Percentiles rank a stretch among this genome's conserved stretches.
These are phyloP conservation scores for Thecophora atra DNA, from an alignment of 2,888 invertebrate genomes.

Conservation along the genomic window DNA sequence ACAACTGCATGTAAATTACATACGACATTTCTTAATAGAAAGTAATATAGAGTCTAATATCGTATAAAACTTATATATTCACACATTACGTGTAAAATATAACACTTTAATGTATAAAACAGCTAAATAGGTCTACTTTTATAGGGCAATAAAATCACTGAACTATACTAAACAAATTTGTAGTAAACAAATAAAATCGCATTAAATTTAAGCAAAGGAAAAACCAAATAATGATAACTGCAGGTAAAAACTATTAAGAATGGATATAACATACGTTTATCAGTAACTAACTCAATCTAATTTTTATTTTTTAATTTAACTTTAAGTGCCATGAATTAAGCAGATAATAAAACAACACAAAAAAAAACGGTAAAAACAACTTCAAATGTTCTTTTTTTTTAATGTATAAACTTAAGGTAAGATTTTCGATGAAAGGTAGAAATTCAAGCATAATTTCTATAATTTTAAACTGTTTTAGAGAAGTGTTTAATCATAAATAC, in stretches of 20 bases:
- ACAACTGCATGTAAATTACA: not conserved
- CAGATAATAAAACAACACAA: slow-evolving; percentile 27
- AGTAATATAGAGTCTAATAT: slow-evolving; percentile 9
- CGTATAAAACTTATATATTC: slow-evolving; percentile 2
- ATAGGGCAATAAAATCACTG: not conserved
- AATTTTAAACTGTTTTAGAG: too few species aligned
- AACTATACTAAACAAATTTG: not conserved
- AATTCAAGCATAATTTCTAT: too few species aligned
- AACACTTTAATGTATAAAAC: not conserved
- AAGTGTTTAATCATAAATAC: too few species aligned
- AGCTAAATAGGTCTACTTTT: not conserved
- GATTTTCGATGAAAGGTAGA: too few species aligned
- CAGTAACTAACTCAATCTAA: slow-evolving; percentile 2
- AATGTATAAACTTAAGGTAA: too few species aligned
- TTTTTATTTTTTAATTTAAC: slow-evolving; percentile 16
- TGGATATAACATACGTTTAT: not conserved
- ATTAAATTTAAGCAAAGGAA: too few species aligned
- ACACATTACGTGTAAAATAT: slow-evolving; percentile 7
- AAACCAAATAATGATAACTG: slow-evolving; percentile 10
- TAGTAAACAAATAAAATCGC: slow-evolving; percentile 6
- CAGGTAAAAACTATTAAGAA: slow-evolving; percentile 14
- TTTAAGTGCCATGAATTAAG: slow-evolving; percentile 20
- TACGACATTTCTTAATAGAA: not conserved
- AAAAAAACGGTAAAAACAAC: slow-evolving; percentile 11
- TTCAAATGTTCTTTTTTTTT: not conserved